These are phyloP conservation scores for Aspidoscelis tigris DNA, from an alignment of 2,113 vertebrate genomes.

Conservation along the genomic window DNA sequence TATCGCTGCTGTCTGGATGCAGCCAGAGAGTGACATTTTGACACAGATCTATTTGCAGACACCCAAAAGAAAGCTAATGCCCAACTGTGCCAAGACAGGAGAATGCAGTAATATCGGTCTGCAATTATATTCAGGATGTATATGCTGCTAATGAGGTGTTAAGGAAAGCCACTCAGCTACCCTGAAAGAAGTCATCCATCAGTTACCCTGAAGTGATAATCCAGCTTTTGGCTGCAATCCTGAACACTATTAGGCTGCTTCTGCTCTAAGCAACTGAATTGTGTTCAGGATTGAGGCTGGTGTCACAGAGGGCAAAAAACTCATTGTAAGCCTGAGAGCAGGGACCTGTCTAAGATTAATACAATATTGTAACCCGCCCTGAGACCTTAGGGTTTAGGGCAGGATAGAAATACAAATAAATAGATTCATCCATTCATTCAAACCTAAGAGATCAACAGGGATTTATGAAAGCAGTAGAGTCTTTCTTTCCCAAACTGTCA, in stretches of 20 bases:
- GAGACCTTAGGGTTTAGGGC: too few relatives aligned
- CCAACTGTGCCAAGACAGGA: neutral
- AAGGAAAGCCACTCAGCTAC: neutral
- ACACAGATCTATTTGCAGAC: neutral
- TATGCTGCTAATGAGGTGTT: neutral
- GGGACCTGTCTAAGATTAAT: too few relatives aligned
- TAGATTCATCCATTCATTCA: neutral
- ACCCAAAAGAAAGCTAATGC: neutral
- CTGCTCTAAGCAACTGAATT: neutral
- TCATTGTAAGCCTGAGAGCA: too few relatives aligned
- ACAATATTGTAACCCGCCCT: too few relatives aligned
- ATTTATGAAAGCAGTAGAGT: neutral
- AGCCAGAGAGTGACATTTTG: neutral
- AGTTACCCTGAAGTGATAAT: neutral
- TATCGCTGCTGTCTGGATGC: too few relatives aligned
- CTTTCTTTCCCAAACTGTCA: neutral
- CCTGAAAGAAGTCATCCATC: neutral
- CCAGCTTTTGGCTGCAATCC: neutral
- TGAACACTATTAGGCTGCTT: neutral
- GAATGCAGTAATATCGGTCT: too few relatives aligned
- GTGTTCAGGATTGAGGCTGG: neutral
- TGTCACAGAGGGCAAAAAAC: neutral
- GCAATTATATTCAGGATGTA: neutral
- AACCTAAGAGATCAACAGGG: neutral
- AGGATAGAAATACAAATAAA: too few relatives aligned